Base-by-base conservation (phyloP, 2,888 invertebrate genomes). In the Ellobium chinense region DNA sequence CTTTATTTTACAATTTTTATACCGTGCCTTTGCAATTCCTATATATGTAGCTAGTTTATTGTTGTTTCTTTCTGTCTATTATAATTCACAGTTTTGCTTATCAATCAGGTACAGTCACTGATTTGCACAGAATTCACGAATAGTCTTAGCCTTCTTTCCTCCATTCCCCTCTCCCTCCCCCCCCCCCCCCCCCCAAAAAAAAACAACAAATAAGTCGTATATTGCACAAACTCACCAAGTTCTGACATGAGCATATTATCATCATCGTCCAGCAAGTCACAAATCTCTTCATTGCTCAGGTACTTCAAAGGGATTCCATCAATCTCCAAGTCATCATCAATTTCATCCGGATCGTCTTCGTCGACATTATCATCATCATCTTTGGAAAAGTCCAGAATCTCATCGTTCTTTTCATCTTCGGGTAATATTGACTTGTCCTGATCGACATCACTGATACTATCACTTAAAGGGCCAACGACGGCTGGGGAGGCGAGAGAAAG, bases 201-300 rank as follows among this genome's bases (percentile, higher is more conserved):
- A n/a, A n/a, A n/a, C n/a, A n/a, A n/a, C n/a, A n/a, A 76, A 56
- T 36, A n/a, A 66, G 18, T 14, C 24, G n/a, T 18, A 68, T 29
- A 46, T 27, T 46, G 9, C 7, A 18, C 46, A 46, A 46, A 75
- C 75, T 63, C 24, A 81, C 77, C 81, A 2, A 76, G 37, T 34
- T 77, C 29, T 3, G 29, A 29, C 12, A 36, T 7, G 2, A 81
- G 24, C 3, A 66, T 72, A 5, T 60, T 36, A n/a, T 81, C 81
- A n/a, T 77, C 81, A 5, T 76, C 56, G 21, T 65, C 66, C 9
- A 77, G 46, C 24, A 72, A 58, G 58, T 60, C 24, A 7, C 66
- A 12, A n/a, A 60, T 34, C 34, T 72, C 81, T 14, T 77, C 72
- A 9, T 76, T 58, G 37, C 62, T 56, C 37, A 81, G 72, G 24